Conservation (phyloP, 2,797 vertebrate genomes). For the Centroberyx gerrardi region DNA sequence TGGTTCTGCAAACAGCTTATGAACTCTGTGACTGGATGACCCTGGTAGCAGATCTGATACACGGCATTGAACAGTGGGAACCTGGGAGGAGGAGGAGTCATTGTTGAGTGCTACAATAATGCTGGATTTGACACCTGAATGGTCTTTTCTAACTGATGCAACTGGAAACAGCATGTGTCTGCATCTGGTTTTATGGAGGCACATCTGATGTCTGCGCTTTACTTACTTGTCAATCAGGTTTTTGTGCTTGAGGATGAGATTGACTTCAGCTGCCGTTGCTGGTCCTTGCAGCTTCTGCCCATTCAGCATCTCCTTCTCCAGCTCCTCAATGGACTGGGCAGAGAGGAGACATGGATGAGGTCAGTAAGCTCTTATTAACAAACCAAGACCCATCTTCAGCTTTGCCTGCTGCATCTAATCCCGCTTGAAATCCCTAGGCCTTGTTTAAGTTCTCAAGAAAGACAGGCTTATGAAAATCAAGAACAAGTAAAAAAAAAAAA, state of each 20-base stretch:
- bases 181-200: not conserved
- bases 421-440: not conserved
- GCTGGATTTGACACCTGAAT: not conserved
- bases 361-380: not conserved
- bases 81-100: constrained; percentile 77
- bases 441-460: not conserved
- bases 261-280: constrained; percentile 92
- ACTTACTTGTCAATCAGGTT: constrained; percentile 92
- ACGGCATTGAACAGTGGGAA: constrained; percentile 96
- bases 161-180: not conserved
- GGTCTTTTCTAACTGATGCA: not conserved
- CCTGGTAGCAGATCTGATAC: constrained; percentile 93
- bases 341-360: not conserved
- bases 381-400: not conserved
- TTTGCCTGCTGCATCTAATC: not conserved
- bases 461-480: not conserved
- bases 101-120: constrained; percentile 9
- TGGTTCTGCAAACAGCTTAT: constrained; percentile 95
- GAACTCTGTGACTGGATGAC: constrained; percentile 90
- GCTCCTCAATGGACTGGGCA: constrained; percentile 92
- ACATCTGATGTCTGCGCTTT: not conserved
- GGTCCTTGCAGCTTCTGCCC: constrained; percentile 99
- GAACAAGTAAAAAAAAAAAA: not conserved
- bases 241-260: constrained; percentile 92
- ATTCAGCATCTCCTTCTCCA: constrained; percentile 97